Evolutionary conservation across 1,140 invertebrate genomes (phyloP).

Genomic region (Drosophila yakuba): DNA sequence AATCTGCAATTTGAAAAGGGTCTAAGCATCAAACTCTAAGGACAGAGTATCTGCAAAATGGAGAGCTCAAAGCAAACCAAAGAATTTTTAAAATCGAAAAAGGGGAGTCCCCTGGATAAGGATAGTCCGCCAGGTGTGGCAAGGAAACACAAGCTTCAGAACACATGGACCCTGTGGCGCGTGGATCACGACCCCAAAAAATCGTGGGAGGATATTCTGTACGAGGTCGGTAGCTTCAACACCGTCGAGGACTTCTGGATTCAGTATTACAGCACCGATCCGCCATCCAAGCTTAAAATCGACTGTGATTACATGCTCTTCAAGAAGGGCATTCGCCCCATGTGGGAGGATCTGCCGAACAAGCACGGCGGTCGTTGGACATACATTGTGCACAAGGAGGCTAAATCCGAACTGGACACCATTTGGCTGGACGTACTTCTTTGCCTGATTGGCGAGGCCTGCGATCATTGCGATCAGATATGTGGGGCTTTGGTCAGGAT

Average conservation of each 20-base stretch:
- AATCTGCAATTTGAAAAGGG: too few relatives aligned
- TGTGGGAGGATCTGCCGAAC: conserved; percentile 5
- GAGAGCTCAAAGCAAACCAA: neutral
- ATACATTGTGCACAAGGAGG: fast-evolving
- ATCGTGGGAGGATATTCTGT: neutral
- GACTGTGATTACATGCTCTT: conserved; percentile 4
- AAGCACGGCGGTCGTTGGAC: neutral
- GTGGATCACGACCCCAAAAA: too few relatives aligned
- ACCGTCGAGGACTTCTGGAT: conserved; percentile 7
- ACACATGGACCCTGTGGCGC: neutral
- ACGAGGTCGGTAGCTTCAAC: neutral
- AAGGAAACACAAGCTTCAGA: neutral
- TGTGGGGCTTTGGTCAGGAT: neutral
- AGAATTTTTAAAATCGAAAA: neutral
- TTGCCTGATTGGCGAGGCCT: conserved; percentile 6
- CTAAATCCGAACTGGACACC: neutral
- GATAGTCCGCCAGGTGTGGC: neutral
- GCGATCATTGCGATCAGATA: conserved; percentile 2
- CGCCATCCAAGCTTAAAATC: neutral
- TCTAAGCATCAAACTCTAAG: neutral
- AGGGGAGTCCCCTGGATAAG: neutral
- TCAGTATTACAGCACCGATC: neutral
- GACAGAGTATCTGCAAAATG: neutral
- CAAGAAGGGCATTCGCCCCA: neutral
- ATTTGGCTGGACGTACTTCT: conserved; percentile 1